Evolutionary conservation across 1,140 invertebrate species (phyloP).

Genomic region (Drosophila orena): DNA sequence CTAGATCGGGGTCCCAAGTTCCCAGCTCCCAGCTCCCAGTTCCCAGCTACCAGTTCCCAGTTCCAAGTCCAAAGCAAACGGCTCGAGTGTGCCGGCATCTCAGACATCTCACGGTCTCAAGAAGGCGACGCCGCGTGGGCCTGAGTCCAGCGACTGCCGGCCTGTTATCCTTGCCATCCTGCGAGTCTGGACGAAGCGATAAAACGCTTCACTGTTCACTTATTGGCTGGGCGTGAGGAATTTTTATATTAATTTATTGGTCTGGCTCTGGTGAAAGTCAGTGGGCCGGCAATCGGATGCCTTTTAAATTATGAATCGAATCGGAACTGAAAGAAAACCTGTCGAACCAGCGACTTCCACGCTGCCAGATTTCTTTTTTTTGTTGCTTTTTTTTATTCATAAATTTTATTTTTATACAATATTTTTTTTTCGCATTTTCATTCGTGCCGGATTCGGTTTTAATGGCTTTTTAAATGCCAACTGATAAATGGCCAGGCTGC

Average conservation of each 20-base stretch:
- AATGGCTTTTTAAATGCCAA: conserved; percentile 82
- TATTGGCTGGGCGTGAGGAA: conserved; percentile 83
- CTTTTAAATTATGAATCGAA: conserved; percentile 81
- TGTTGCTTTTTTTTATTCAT: conserved; percentile 43
- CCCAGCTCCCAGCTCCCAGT: background rate
- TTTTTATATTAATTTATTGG: conserved; percentile 83
- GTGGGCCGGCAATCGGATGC: conserved; percentile 52
- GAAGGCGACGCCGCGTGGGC: conserved; percentile 7
- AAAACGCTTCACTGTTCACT: conserved; percentile 78
- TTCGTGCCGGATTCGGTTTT: conserved; percentile 74
- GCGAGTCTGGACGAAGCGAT: conserved; percentile 63
- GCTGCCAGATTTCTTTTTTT: conserved; percentile 32
- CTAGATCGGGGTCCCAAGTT: background rate
- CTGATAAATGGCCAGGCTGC: conserved; percentile 80
- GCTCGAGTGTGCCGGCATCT: conserved; percentile 68
- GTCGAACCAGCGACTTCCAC: conserved; percentile 36
- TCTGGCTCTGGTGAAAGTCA: conserved; percentile 39
- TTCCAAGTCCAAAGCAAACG: conserved; percentile 69
- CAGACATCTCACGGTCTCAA: conserved; percentile 59
- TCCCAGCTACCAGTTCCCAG: background rate
- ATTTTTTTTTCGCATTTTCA: conserved; percentile 38
- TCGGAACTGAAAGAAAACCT: conserved; percentile 51
- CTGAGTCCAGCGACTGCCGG: conserved; percentile 2
- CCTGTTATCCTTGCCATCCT: conserved; percentile 31
- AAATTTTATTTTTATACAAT: conserved; percentile 25